Conservation (phyloP, 2,113 vertebrate species). For the Pogona vitticeps region DNA sequence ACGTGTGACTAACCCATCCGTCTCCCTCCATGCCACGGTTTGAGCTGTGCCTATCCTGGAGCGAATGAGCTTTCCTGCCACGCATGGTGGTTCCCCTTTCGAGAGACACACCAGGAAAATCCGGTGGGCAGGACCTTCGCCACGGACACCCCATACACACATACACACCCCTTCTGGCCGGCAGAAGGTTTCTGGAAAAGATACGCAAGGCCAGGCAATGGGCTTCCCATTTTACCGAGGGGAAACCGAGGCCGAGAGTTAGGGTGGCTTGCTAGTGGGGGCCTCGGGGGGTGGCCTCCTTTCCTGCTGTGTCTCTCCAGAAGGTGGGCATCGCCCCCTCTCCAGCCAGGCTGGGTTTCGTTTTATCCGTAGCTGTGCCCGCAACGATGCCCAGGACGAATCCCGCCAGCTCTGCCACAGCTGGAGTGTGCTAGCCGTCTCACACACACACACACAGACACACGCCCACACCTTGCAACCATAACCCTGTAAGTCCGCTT, state of each 20-base stretch:
- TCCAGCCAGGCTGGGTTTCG: too few relatives aligned
- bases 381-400: neutral
- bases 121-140: too few relatives aligned
- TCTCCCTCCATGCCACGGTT: constrained; percentile 27
- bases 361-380: too few relatives aligned
- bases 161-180: constrained; percentile 50
- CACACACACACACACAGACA: too few relatives aligned
- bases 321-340: too few relatives aligned
- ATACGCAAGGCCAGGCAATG: neutral
- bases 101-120: neutral
- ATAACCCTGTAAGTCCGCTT: neutral
- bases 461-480: too few relatives aligned
- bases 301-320: too few relatives aligned
- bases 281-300: too few relatives aligned
- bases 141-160: too few relatives aligned
- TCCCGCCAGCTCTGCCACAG: too few relatives aligned
- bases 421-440: too few relatives aligned
- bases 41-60: constrained; percentile 9
- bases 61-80: neutral
- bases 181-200: neutral
- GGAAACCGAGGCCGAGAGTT: constrained; percentile 2
- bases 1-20: constrained; percentile 42
- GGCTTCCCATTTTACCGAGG: neutral
- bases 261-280: constrained; percentile 55
- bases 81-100: rapidly evolving